Conservation (phyloP, 2,113 vertebrate genomes). For the Bujurquina vittata region DNA sequence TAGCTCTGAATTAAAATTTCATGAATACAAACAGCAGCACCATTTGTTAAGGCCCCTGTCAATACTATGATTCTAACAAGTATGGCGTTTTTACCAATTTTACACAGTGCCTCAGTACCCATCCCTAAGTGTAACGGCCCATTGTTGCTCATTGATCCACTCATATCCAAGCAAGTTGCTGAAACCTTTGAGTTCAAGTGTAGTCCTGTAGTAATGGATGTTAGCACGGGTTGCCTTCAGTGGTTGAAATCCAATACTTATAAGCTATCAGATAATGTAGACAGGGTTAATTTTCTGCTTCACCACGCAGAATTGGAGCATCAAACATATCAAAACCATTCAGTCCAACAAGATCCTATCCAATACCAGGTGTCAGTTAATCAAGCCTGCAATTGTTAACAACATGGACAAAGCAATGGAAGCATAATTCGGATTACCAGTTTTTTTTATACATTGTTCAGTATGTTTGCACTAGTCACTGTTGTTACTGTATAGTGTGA, state of each 20-base stretch:
- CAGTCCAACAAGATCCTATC: conserved; percentile 6
- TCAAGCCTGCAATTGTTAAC: conserved; percentile 4
- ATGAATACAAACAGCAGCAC: not conserved
- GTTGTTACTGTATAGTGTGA: not conserved
- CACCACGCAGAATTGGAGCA: conserved; percentile 12
- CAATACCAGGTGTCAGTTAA: conserved; percentile 32
- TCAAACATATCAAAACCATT: conserved; percentile 23
- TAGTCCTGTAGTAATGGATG: conserved; percentile 9
- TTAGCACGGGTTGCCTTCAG: conserved; percentile 17
- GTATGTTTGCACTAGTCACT: not conserved
- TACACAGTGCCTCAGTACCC: not conserved
- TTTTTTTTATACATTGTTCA: not conserved
- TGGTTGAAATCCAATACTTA: conserved; percentile 37
- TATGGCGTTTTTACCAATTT: not conserved
- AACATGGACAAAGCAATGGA: not conserved
- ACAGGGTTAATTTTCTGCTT: conserved; percentile 59
- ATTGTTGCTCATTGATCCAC: conserved; percentile 1
- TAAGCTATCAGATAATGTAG: conserved; percentile 39
- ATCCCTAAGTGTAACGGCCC: not conserved
- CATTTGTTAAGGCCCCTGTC: too few relatives aligned
- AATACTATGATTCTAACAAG: not conserved
- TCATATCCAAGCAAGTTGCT: conserved; percentile 26
- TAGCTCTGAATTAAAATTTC: not conserved
- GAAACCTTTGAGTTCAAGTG: not conserved
- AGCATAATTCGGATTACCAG: not conserved